phyloP scores from a whole-genome alignment of 2,888 invertebrate species.

The Mesorhabditis sp. region DNA sequence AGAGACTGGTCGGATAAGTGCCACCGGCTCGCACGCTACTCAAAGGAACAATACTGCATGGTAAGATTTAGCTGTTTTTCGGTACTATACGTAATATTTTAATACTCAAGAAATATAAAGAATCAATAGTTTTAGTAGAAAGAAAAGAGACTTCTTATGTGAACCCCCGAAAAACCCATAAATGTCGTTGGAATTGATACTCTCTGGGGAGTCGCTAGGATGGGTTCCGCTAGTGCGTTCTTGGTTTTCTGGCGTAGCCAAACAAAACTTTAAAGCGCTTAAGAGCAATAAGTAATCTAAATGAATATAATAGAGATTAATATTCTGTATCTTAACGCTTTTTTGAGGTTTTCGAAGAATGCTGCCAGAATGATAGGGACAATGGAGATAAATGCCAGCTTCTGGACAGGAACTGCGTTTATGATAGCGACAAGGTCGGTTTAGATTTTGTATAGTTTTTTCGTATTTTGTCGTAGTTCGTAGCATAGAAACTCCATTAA shows the following conservation, averaged over 20 bases:
- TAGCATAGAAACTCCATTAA: background rate
- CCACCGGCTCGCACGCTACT: background rate
- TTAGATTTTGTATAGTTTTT: background rate
- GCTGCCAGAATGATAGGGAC: background rate
- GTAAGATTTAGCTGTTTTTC: background rate
- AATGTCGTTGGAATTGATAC: background rate
- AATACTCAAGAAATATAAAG: too few relatives aligned
- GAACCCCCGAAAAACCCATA: too few relatives aligned
- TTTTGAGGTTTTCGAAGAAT: background rate
- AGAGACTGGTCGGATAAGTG: background rate
- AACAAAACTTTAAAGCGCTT: too few relatives aligned
- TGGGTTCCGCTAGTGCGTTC: background rate
- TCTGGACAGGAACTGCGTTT: background rate
- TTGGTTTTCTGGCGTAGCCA: background rate
- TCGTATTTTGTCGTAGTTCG: too few relatives aligned
- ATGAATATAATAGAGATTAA: background rate
- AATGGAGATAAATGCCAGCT: slow-evolving; percentile 2
- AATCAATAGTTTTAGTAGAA: too few relatives aligned
- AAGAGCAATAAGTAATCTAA: too few relatives aligned
- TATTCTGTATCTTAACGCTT: background rate
- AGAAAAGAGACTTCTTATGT: too few relatives aligned
- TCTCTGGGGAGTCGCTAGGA: background rate
- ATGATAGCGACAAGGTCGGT: slow-evolving; percentile 4
- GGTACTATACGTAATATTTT: too few relatives aligned
- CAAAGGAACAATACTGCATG: background rate